Percentiles rank a stretch among this genome's conserved stretches.
phyloP scores from a whole-genome alignment of 2,797 vertebrate species.

The Myotis daubentonii region DNA sequence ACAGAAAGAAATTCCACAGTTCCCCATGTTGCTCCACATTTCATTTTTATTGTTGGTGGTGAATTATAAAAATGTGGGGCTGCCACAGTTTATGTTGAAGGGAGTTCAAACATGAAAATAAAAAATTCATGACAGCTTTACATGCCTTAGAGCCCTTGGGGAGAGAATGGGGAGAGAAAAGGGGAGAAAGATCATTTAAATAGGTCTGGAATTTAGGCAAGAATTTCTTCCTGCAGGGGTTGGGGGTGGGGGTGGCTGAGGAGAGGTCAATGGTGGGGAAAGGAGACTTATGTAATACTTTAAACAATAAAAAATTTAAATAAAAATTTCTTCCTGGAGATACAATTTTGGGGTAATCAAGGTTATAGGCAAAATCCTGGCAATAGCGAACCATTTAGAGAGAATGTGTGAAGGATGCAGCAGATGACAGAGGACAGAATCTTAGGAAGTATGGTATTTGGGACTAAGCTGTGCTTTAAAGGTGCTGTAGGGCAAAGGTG shows the following conservation, averaged over 20 bases:
- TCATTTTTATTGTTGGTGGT: background rate
- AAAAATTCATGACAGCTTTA: background rate
- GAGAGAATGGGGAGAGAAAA: background rate
- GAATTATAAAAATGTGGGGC: background rate
- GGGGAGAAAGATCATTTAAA: background rate
- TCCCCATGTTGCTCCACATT: background rate
- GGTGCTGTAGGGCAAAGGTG: background rate
- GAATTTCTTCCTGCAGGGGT: background rate
- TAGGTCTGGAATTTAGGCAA: conserved; percentile 20
- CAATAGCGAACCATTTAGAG: background rate
- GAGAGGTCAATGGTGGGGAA: too few species aligned
- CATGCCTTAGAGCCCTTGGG: background rate
- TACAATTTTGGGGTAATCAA: background rate
- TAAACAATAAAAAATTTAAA: too few species aligned
- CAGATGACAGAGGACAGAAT: background rate
- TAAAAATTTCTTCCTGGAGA: conserved; percentile 6
- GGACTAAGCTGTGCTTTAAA: background rate
- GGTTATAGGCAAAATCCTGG: background rate
- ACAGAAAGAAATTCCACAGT: background rate
- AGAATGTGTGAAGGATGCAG: background rate
- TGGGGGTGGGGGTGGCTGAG: too few species aligned
- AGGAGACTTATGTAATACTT: too few species aligned
- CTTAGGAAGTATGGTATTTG: background rate
- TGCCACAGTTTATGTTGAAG: background rate
- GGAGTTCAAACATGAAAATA: conserved; percentile 7